phyloP scores from a whole-genome alignment of 2,797 vertebrate species.

The Nothura maculosa region DNA sequence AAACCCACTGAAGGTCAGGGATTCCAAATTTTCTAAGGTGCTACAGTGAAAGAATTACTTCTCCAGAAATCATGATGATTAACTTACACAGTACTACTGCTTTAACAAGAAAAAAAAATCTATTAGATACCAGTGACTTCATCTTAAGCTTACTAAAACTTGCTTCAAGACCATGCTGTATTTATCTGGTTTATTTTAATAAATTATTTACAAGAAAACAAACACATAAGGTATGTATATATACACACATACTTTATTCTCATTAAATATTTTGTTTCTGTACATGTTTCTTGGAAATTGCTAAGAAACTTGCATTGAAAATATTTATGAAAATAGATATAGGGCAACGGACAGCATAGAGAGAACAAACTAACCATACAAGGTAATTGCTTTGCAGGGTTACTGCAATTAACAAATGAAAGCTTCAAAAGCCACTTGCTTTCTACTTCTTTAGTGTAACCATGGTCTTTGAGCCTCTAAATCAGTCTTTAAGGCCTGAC shows the following conservation, averaged over 20 bases:
- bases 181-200: neutral
- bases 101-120: neutral
- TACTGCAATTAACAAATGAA: neutral
- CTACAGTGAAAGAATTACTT: neutral
- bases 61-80: neutral
- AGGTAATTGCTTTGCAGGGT: neutral
- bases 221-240: neutral
- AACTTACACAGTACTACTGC: neutral
- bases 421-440: neutral
- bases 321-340: neutral
- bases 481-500: neutral
- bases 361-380: neutral
- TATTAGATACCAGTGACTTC: neutral
- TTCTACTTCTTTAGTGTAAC: neutral
- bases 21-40: neutral
- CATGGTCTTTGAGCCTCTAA: neutral
- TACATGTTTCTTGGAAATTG: neutral
- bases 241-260: accelerated
- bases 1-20: neutral
- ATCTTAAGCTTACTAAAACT: neutral
- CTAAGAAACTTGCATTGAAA: neutral
- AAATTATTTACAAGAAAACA: neutral
- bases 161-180: neutral
- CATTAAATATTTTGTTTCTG: neutral
- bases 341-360: neutral